Conservation (phyloP, 2,888 invertebrate genomes). For the Scaptomyza reducta region DNA sequence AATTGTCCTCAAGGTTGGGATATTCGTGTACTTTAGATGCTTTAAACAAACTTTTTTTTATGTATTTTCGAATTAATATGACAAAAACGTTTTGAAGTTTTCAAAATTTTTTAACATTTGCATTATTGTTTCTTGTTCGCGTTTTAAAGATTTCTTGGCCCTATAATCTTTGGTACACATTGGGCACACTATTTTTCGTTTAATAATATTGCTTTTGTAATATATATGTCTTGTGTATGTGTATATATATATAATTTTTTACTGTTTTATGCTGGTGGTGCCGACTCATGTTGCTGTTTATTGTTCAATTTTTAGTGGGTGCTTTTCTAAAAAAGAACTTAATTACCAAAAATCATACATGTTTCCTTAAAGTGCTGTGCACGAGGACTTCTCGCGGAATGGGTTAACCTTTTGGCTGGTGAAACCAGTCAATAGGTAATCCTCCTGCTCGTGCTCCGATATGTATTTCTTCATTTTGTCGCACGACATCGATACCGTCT, state of each 20-base stretch:
- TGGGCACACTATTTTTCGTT: conserved; percentile 5
- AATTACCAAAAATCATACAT: conserved; percentile 27
- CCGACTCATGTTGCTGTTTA: conserved; percentile 30
- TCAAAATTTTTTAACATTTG: conserved; percentile 24
- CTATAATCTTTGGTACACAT: conserved; percentile 36
- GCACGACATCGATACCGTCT: conserved; percentile 95
- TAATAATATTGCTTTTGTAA: conserved; percentile 47
- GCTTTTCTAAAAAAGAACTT: conserved; percentile 38
- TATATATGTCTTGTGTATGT: conserved; percentile 13
- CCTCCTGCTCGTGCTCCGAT: conserved; percentile 96
- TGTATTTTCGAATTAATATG: neutral
- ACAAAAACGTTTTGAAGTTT: conserved; percentile 12
- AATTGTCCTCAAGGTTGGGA: conserved; percentile 74
- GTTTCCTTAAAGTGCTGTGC: conserved; percentile 89
- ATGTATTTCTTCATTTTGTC: conserved; percentile 97
- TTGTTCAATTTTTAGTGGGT: conserved; percentile 20
- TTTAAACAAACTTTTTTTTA: conserved; percentile 1
- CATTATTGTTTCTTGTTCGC: conserved; percentile 4
- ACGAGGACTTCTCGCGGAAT: conserved; percentile 97
- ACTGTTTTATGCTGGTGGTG: conserved; percentile 39
- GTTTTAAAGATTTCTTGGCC: conserved; percentile 13
- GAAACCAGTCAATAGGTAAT: conserved; percentile 96
- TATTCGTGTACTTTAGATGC: conserved; percentile 65
- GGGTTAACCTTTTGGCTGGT: conserved; percentile 98
- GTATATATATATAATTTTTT: conserved; percentile 12